These are phyloP conservation scores for Drosophila flavopinicola DNA, from an alignment of 2,888 invertebrate species.

Conservation along the genomic window DNA sequence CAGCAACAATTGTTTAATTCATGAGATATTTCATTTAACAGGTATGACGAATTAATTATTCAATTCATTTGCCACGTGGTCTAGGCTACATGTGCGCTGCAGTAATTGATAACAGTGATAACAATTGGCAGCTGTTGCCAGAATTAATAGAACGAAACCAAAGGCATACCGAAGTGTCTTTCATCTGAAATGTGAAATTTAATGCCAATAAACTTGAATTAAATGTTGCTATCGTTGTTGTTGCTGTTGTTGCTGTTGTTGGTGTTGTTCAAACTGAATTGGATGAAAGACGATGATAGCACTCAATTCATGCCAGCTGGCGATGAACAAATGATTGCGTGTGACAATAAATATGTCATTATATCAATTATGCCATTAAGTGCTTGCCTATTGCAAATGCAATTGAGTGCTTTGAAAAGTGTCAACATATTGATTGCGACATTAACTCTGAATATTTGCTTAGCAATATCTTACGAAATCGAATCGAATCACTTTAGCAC, in stretches of 20 bases:
- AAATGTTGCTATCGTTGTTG: conserved; percentile 15
- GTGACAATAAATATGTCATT: conserved; percentile 54
- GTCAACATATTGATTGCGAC: conserved; percentile 10
- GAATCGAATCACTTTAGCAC: background rate
- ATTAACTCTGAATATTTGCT: conserved; percentile 2
- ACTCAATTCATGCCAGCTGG: conserved; percentile 1
- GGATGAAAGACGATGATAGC: conserved; percentile 25
- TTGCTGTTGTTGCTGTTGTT: conserved; percentile 8
- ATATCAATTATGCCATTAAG: conserved; percentile 54
- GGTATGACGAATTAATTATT: conserved; percentile 11
- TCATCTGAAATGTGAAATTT: conserved; percentile 36
- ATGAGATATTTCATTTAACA: background rate
- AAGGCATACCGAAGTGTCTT: conserved; percentile 17
- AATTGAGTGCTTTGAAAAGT: conserved; percentile 15
- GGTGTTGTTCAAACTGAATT: conserved; percentile 1
- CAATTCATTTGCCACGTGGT: background rate
- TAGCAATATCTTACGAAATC: conserved; percentile 7
- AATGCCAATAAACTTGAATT: conserved; percentile 39
- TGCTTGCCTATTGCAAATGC: conserved; percentile 14
- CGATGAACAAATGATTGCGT: background rate
- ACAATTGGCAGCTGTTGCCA: conserved; percentile 4
- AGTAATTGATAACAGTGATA: conserved; percentile 9
- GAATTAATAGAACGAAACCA: conserved; percentile 5
- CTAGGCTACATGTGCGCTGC: background rate
- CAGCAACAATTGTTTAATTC: background rate